These are phyloP conservation scores for Latheticus oryzae DNA, from an alignment of 2,888 invertebrate species.

Conservation along the genomic window DNA sequence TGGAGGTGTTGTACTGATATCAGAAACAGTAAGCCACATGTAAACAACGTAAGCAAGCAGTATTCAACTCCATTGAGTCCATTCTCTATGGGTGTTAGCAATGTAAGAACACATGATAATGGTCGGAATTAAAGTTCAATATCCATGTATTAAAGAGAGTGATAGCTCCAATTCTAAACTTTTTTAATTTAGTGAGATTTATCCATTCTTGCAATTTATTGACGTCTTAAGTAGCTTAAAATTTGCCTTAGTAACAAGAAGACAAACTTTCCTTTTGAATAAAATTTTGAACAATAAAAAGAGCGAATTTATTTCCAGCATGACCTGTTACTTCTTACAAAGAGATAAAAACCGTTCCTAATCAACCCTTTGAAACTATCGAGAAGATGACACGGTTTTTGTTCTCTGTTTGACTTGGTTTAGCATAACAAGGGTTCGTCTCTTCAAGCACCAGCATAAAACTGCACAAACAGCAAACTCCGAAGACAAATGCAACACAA, in stretches of 20 bases:
- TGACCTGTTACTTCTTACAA: too few species aligned
- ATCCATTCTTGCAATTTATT: not conserved
- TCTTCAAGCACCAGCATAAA: constrained; percentile 52
- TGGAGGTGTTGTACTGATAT: constrained; percentile 2
- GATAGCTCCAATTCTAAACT: constrained; percentile 10
- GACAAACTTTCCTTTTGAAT: constrained; percentile 17
- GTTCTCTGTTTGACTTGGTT: constrained; percentile 51
- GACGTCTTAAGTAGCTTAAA: not conserved
- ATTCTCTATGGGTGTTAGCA: constrained; percentile 20
- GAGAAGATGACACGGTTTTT: constrained; percentile 32
- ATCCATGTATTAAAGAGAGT: constrained; percentile 12
- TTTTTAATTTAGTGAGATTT: constrained; percentile 26
- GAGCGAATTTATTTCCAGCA: too few species aligned
- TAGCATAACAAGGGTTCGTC: constrained; percentile 53
- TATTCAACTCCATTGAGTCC: constrained; percentile 22
- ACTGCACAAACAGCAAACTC: constrained; percentile 56
- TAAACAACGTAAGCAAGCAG: constrained; percentile 42
- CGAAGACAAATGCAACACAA: constrained; percentile 58
- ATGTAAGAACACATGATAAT: constrained; percentile 19
- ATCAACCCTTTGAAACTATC: constrained; percentile 20
- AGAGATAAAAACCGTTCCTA: too few species aligned
- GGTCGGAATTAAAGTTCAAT: constrained; percentile 17
- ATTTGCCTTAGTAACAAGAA: constrained; percentile 3
- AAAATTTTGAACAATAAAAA: too few species aligned
- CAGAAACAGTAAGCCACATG: constrained; percentile 44